Evolutionary conservation across 2,888 invertebrate species (phyloP), one percentile per base, ranked within the genome.

Genomic region (Syritta pipiens): DNA sequence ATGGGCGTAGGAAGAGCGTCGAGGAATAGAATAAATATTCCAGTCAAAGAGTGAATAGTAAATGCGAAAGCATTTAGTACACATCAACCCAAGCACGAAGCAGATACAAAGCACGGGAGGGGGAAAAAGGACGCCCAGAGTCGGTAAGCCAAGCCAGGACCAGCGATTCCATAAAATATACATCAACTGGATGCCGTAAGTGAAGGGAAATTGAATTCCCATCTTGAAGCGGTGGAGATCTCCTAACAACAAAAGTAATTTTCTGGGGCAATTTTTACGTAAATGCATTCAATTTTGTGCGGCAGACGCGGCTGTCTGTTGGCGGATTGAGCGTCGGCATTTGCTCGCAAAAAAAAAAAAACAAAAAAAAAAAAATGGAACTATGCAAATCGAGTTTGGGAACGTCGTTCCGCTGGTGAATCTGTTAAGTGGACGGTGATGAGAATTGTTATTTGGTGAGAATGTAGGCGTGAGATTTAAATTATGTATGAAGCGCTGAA

Each of bases 1-100:
- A 57, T 48, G 49, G 40, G 7, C 28, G 55, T 42, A 67, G 48
- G 55, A 57, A 67, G 48, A 44, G 24, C 35, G n/a, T 28, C 46
- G 46, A 67, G 37, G 57, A 67, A 65, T 65, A 24, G 65, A 65
- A 57, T 67, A 44, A 57, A 57, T 44, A 67, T 46, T 37, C 37
- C 30, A 19, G 17, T 22, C 55, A 14, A 35, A 67, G 44, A 57
- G 68, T 49, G 68, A 59, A 57, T 59, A 40, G 40, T 48, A 40
- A 68, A 57, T 48, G 48, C 22, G 55, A 62, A 62, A 49, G 51
- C 60, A 60, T 60, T 60, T 60, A 48, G 35, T n/a, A n/a, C n/a
- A n/a, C n/a, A n/a, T n/a, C n/a, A n/a, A n/a, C n/a, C n/a, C n/a
- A n/a, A n/a, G n/a, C n/a, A n/a, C 7, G 17, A 17, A 37, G 14